Base-by-base conservation (phyloP, 2,113 vertebrate species). In the Pandion haliaetus region DNA sequence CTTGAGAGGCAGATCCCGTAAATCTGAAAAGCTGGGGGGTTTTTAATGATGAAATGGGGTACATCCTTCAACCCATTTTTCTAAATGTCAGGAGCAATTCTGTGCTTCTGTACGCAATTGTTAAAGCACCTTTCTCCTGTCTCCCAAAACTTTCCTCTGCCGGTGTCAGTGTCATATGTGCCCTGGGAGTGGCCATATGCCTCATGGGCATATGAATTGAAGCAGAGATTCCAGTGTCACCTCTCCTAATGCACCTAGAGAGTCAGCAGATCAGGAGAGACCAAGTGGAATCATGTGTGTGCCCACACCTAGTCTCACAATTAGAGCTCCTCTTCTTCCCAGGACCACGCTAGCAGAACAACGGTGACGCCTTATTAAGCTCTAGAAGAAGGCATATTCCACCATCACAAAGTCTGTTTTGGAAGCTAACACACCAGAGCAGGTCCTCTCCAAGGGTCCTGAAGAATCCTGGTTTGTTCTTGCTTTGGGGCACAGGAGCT, bases 1-100 rank as follows among this genome's bases (percentile, higher is more conserved):
- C 18, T 90, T 57, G 29, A 80, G 57, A 80, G 38, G 28, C 74
- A 79, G 74, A 58, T 55, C 38, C n/a, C 45, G 87, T 73, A 59
- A 54, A 82, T 5, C 9, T 62, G 11, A 23, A 84, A 61, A 82
- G 17, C 50, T 82, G 18, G 0, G 3, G 18, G 0, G 3, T 17
- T 58, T 66, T 70, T 78, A 14, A 10, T 34, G 26, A 42, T 4
- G 5, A 65, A 81, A 65, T 2, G 4, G 31, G 49, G 19, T 78
- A 71, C 24, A 9, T 32, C 58, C 15, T 80, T 90, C 69, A 57
- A 54, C 8, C 9, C 2, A 0, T n/a, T 84, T 70, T 86, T 40
- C 59, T 78, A 36, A 55, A 45, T 45, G 16, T 45, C 32, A 34
- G 83, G n/a, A 84, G 32, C 50, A 77, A 38, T 57, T 25, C 59